These are phyloP conservation scores for Poecilia wingei DNA, from an alignment of 2,797 vertebrate species.

Conservation along the genomic window DNA sequence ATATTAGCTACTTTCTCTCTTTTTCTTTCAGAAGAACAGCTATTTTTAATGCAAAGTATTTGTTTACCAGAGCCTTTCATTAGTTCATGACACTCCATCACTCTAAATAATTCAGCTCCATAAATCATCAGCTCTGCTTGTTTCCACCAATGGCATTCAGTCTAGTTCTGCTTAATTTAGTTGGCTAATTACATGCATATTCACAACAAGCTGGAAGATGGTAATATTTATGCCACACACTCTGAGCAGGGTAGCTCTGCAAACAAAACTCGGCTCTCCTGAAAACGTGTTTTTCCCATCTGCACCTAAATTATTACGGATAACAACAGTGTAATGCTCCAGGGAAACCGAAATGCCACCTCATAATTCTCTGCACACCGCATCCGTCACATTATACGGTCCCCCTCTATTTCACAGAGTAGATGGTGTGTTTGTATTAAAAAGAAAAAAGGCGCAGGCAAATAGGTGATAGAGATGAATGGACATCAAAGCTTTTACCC, in stretches of 20 bases:
- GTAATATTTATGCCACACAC: slow-evolving; percentile 59
- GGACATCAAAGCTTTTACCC: slow-evolving; percentile 35
- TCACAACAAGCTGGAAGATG: slow-evolving; percentile 70
- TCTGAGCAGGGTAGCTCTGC: slow-evolving; percentile 41
- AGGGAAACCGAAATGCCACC: slow-evolving; percentile 58
- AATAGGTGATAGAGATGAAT: slow-evolving; percentile 48
- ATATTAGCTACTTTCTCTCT: slow-evolving; percentile 37
- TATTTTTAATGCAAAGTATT: slow-evolving; percentile 61
- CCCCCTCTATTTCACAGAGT: slow-evolving; percentile 35
- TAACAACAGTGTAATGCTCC: slow-evolving; percentile 52
- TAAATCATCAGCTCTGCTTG: slow-evolving; percentile 69
- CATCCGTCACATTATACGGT: slow-evolving; percentile 49
- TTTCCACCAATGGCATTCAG: slow-evolving; percentile 71
- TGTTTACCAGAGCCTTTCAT: slow-evolving; percentile 72
- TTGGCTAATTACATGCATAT: slow-evolving; percentile 77
- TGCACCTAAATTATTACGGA: slow-evolving; percentile 57
- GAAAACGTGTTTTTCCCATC: slow-evolving; percentile 44
- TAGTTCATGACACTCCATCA: slow-evolving; percentile 62
- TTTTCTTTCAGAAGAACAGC: slow-evolving; percentile 33
- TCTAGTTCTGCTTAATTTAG: slow-evolving; percentile 76
- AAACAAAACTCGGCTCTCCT: slow-evolving; percentile 48
- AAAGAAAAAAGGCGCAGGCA: slow-evolving; percentile 38
- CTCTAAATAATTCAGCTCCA: slow-evolving; percentile 59
- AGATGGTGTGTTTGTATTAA: slow-evolving; percentile 22
- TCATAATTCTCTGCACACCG: slow-evolving; percentile 40